Evolutionary conservation across 2,888 invertebrate species (phyloP).

Genomic region (Platycheirus rosarum): DNA sequence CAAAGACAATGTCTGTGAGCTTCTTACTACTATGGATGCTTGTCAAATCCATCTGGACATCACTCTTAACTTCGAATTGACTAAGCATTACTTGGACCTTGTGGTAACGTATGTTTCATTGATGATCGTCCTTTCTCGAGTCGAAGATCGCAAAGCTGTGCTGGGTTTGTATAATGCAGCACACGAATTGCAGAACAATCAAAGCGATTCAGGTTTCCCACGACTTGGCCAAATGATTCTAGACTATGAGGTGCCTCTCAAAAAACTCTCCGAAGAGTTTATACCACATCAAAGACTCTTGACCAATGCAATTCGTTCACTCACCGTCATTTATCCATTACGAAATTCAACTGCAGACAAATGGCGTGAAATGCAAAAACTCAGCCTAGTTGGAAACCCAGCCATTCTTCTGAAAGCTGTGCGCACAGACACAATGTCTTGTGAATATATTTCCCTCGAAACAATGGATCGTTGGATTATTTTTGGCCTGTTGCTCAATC

Average conservation of each 20-base stretch:
- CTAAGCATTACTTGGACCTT: constrained; percentile 96
- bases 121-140: constrained; percentile 98
- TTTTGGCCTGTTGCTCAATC: constrained; percentile 95
- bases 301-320: constrained; percentile 92
- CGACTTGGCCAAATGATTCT: constrained; percentile 98
- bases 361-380: constrained; percentile 95
- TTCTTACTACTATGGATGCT: constrained; percentile 97
- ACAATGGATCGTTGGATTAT: constrained; percentile 98
- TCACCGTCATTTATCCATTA: constrained; percentile 93
- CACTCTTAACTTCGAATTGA: constrained; percentile 97
- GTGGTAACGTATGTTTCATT: constrained; percentile 96
- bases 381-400: constrained; percentile 97
- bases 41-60: constrained; percentile 97
- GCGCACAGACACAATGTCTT: constrained; percentile 97
- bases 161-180: constrained; percentile 98
- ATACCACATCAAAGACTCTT: constrained; percentile 95
- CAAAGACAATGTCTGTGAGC: constrained; percentile 96
- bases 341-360: constrained; percentile 96
- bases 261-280: constrained; percentile 98
- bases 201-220: constrained; percentile 95
- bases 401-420: constrained; percentile 96
- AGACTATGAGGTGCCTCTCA: constrained; percentile 97
- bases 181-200: constrained; percentile 96
- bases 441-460: constrained; percentile 98
- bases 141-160: constrained; percentile 98